A percentile compares a stretch with the other conserved stretches of the same genome.
phyloP scores from a whole-genome alignment of 2,888 invertebrate genomes.

The Dryococelus australis region DNA sequence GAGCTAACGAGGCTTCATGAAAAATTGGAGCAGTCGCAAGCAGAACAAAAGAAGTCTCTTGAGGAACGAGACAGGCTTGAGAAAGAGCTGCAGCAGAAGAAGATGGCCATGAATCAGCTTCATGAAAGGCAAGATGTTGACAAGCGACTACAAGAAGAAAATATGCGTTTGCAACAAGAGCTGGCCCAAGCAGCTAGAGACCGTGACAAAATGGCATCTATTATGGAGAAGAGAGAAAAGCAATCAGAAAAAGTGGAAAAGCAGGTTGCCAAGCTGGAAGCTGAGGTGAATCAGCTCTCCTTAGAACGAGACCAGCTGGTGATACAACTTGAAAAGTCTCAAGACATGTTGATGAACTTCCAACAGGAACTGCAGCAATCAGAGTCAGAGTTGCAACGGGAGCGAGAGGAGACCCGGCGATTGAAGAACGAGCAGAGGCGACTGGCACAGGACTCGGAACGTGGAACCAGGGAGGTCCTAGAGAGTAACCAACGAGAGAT shows the following conservation, averaged over 20 bases:
- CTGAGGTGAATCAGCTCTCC: slow-evolving; percentile 84
- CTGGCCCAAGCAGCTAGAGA: slow-evolving; percentile 74
- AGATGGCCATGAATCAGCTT: slow-evolving; percentile 63
- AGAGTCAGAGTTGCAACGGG: slow-evolving; percentile 82
- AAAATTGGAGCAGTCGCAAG: slow-evolving; percentile 72
- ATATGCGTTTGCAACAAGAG: slow-evolving; percentile 76
- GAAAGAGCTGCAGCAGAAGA: slow-evolving; percentile 71
- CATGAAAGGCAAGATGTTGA: slow-evolving; percentile 65
- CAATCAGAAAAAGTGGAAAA: slow-evolving; percentile 85
- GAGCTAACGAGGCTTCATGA: slow-evolving; percentile 84
- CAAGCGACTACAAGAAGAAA: slow-evolving; percentile 75
- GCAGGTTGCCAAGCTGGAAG: slow-evolving; percentile 83
- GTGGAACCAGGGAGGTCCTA: slow-evolving; percentile 63
- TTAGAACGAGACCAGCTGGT: slow-evolving; percentile 88
- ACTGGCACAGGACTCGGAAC: slow-evolving; percentile 63
- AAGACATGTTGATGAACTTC: slow-evolving; percentile 92
- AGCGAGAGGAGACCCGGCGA: slow-evolving; percentile 79
- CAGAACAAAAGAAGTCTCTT: slow-evolving; percentile 60
- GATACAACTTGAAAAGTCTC: slow-evolving; percentile 89
- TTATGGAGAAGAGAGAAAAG: slow-evolving; percentile 79
- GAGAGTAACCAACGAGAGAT: slow-evolving; percentile 77
- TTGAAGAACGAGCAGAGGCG: slow-evolving; percentile 64
- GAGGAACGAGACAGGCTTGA: slow-evolving; percentile 74
- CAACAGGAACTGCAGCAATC: slow-evolving; percentile 87
- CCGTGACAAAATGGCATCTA: slow-evolving; percentile 78